Evolutionary conservation across 2,113 vertebrate genomes (phyloP).

Genomic region (Pseudopodoces humilis): DNA sequence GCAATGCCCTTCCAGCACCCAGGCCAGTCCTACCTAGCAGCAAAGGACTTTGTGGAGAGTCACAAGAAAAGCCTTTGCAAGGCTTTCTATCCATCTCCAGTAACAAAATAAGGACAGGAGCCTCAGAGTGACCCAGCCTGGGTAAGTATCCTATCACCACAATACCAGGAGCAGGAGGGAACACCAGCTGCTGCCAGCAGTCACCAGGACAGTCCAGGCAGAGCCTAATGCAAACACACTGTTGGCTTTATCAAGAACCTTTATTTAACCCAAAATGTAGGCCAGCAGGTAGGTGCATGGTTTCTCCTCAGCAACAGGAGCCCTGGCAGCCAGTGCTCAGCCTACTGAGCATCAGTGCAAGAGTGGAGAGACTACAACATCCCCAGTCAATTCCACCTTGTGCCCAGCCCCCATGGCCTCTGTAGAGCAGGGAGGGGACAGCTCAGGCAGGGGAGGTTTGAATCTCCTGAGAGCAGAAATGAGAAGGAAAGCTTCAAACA

Average conservation of each 20-base stretch:
- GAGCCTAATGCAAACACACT: not conserved
- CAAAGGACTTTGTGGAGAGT: not conserved
- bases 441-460: not conserved
- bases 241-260: not conserved
- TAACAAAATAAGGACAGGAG: not conserved
- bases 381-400: not conserved
- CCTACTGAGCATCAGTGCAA: not conserved
- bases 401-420: rapidly evolving
- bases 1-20: rapidly evolving
- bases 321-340: not conserved
- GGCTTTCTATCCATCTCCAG: not conserved
- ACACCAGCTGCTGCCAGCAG: not conserved
- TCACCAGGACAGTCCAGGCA: not conserved
- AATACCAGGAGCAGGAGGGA: not conserved
- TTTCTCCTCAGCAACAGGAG: not conserved
- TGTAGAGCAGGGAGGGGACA: not conserved
- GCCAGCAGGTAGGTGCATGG: not conserved
- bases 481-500: not conserved
- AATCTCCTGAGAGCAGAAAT: not conserved
- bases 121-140: rapidly evolving
- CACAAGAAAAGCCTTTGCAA: not conserved
- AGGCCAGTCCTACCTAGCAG: not conserved
- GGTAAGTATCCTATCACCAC: not conserved
- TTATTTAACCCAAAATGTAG: not conserved
- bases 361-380: not conserved